Evolutionary conservation across 1,140 invertebrate genomes (phyloP), one percentile per base, ranked within the genome.

Genomic region (Aradophagus sp.): DNA sequence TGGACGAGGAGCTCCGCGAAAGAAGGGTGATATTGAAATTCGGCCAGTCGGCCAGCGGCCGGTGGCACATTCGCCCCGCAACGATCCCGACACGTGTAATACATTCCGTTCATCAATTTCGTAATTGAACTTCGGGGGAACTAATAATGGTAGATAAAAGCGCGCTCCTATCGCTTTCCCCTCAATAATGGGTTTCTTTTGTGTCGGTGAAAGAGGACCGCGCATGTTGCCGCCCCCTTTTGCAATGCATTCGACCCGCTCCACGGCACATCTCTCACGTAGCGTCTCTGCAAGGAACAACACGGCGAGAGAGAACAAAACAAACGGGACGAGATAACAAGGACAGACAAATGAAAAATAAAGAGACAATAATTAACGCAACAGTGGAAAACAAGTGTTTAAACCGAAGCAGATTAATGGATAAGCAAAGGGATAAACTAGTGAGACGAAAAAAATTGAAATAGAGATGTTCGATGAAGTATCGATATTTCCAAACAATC

Each of bases 161-260:
- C 50, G 42, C 52, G 50, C 29, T 56, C 13, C 52, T 66, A 66
- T 66, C 62, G 45, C 52, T 66, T 61, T 61, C 39, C 55, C 65
- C 56, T 58, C 56, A 44, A 70, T 62, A 70, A 70, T 70, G 50
- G 67, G 36, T 63, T 70, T 58, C 67, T 58, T 70, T 70, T 70
- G 67, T 70, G 50, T 47, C 53, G 55, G 42, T 41, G 50, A 62
- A 70, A 70, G 47, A 69, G 66, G 56, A 56, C 56, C 50, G 55
- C 41, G 56, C 50, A 44, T 58, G 67, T 36, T 35, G 58, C 52
- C 58, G 63, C 58, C 58, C 67, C 42, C 32, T 62, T 56, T 48
- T 34, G 32, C 39, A 23, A 50, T 62, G 56, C 66, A 69, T 55
- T 62, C 50, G 66, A 61, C 50, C 62, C 66, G 56, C 55, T 53